These are phyloP conservation scores for Entomobrya multifasciata DNA, from an alignment of 2,888 invertebrate species.

Conservation along the genomic window DNA sequence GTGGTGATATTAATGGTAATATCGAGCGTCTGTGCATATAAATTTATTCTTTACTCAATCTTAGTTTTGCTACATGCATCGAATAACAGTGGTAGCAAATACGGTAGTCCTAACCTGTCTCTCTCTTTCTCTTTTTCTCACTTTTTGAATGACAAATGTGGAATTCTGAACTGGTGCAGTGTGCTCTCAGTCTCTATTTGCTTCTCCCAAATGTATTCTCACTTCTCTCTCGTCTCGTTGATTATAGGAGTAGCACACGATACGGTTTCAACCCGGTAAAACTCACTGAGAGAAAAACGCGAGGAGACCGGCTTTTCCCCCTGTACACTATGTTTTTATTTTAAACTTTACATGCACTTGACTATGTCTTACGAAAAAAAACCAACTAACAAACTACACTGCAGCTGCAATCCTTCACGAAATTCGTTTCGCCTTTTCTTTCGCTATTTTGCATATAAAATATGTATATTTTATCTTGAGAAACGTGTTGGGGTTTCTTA, in stretches of 20 bases:
- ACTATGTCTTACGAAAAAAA: too few relatives aligned
- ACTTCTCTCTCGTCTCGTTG: not conserved
- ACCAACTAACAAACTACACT: conserved; percentile 9
- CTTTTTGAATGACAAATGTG: conserved; percentile 67
- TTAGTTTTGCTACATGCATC: not conserved
- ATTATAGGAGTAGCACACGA: conserved; percentile 12
- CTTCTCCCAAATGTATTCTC: conserved; percentile 31
- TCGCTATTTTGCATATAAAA: not conserved
- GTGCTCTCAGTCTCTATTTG: conserved; percentile 23
- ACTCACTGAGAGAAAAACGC: not conserved
- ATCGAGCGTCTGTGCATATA: conserved; percentile 45
- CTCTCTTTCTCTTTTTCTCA: conserved; percentile 20
- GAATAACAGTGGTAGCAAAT: conserved; percentile 21
- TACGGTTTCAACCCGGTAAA: not conserved
- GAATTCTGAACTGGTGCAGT: conserved; percentile 64
- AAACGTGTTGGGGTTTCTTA: not conserved
- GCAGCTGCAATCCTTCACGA: conserved; percentile 37
- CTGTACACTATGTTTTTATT: not conserved
- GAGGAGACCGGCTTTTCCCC: conserved; percentile 12
- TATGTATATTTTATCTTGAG: not conserved
- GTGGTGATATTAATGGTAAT: conserved; percentile 41
- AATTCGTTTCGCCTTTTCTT: conserved; percentile 52
- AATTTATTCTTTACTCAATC: conserved; percentile 3
- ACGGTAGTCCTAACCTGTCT: conserved; percentile 16
- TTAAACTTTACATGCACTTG: not conserved